Conservation (phyloP, 2,113 vertebrate species). For the Cavia porcellus region DNA sequence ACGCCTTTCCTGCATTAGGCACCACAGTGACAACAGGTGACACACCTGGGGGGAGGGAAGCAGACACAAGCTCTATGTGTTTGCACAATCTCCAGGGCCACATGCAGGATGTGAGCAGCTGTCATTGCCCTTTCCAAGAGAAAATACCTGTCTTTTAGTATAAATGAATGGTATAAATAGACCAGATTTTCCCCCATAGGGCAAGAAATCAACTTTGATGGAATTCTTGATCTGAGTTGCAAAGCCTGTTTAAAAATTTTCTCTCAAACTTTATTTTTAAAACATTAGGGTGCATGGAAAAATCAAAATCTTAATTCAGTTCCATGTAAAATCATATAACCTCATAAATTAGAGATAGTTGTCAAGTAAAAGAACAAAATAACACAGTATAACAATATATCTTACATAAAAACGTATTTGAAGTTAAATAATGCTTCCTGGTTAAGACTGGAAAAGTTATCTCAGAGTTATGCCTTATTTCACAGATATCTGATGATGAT, state of each 20-base stretch:
- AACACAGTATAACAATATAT: neutral
- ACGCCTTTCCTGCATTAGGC: slow-evolving; percentile 65
- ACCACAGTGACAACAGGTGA: slow-evolving; percentile 66
- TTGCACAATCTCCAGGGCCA: slow-evolving; percentile 79
- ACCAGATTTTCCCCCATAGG: slow-evolving; percentile 15
- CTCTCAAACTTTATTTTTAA: slow-evolving; percentile 48
- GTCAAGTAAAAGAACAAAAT: slow-evolving; percentile 37
- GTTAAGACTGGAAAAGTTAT: neutral
- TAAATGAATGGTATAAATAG: slow-evolving; percentile 49
- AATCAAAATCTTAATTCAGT: neutral
- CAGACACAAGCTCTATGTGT: slow-evolving; percentile 75
- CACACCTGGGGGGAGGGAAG: slow-evolving; percentile 75
- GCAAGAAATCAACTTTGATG: slow-evolving; percentile 41
- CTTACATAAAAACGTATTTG: neutral
- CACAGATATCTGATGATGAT: neutral
- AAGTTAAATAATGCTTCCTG: neutral
- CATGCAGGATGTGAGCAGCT: slow-evolving; percentile 79
- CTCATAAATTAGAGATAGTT: neutral
- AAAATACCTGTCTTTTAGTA: slow-evolving; percentile 57
- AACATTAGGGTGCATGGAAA: neutral
- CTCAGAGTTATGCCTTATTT: neutral
- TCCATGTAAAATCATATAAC: neutral
- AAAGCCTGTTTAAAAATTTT: slow-evolving; percentile 32
- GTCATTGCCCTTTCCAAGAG: slow-evolving; percentile 73
- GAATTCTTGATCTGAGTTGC: slow-evolving; percentile 43